These are phyloP conservation scores for Cardiocondyla obscurior DNA, from an alignment of 1,140 invertebrate species.

Conservation along the genomic window DNA sequence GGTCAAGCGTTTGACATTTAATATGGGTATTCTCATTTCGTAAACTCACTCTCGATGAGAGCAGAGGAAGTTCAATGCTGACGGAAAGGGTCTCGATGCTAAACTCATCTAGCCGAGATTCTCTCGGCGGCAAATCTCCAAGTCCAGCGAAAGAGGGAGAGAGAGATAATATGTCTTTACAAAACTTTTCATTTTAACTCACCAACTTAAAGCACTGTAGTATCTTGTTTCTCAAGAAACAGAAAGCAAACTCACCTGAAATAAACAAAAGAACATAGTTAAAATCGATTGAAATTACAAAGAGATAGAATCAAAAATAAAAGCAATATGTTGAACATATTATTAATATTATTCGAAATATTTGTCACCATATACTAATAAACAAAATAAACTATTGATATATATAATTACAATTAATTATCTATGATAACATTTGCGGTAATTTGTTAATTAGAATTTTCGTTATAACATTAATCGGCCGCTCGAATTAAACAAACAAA, in stretches of 20 bases:
- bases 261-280: constrained; percentile 43
- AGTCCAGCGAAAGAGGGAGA: constrained; percentile 20
- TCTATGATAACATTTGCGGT: background rate
- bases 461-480: background rate
- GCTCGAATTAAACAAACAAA: background rate
- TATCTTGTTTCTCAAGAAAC: constrained; percentile 53
- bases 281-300: background rate
- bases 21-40: background rate
- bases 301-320: background rate
- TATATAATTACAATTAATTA: background rate
- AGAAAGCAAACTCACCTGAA: constrained; percentile 66
- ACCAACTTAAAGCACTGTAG: constrained; percentile 41
- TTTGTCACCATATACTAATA: background rate
- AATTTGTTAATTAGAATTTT: no score
- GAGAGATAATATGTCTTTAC: no score
- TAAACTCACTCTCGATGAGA: constrained; percentile 24
- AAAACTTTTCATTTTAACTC: constrained; percentile 64
- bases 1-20: background rate
- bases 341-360: background rate
- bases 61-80: background rate
- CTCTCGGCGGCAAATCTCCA: background rate
- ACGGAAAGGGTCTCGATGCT: background rate
- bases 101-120: background rate
- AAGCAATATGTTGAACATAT: background rate
- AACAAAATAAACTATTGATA: background rate